phyloP scores from a whole-genome alignment of 2,888 invertebrate genomes.

The Athalia circularis region DNA sequence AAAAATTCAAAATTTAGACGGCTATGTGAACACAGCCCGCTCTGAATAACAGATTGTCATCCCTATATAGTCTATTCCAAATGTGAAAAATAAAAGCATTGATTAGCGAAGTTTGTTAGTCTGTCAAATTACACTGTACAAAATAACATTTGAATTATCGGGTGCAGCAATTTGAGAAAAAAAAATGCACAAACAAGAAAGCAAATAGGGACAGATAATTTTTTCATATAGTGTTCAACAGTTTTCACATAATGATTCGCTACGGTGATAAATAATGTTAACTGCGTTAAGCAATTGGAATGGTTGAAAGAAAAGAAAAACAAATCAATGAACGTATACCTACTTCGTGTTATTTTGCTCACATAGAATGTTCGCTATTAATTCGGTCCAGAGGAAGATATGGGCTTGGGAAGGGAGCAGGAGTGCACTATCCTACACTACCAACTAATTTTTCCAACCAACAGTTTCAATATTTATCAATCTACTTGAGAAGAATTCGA shows the following conservation, averaged over 20 bases:
- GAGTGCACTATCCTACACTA: constrained; percentile 66
- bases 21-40: too few relatives aligned
- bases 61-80: too few relatives aligned
- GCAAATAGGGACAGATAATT: neutral
- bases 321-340: neutral
- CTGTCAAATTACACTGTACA: neutral
- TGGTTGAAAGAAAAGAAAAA: neutral
- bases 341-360: constrained; percentile 10
- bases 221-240: constrained; percentile 9
- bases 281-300: constrained; percentile 9
- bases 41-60: too few relatives aligned
- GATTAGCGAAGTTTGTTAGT: too few relatives aligned
- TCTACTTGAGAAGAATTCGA: constrained; percentile 43
- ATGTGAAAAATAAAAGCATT: too few relatives aligned
- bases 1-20: neutral
- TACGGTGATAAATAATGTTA: neutral
- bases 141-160: neutral
- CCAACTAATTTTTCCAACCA: constrained; percentile 52
- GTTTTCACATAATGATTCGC: neutral
- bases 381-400: constrained; percentile 53
- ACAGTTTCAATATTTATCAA: constrained; percentile 27
- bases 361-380: constrained; percentile 45
- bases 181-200: too few relatives aligned
- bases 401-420: constrained; percentile 61
- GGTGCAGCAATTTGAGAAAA: too few relatives aligned